These are phyloP conservation scores for Microplitis deprimator DNA, from an alignment of 2,888 invertebrate genomes.

Conservation along the genomic window DNA sequence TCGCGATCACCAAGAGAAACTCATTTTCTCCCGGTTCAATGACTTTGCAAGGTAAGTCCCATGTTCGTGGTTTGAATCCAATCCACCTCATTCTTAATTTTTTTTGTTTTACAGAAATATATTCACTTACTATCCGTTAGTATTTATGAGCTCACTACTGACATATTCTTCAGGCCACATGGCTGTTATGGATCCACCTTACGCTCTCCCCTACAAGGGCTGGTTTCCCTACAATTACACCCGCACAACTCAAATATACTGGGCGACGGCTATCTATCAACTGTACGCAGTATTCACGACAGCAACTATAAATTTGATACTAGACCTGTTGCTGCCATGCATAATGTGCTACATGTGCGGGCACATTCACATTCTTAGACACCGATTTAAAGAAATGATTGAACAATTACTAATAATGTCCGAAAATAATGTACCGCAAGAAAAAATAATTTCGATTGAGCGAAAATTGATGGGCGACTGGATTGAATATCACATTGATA, in stretches of 20 bases:
- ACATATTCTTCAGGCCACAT: neutral
- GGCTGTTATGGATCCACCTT: neutral
- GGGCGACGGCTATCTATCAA: neutral
- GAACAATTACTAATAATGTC: neutral
- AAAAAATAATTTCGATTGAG: neutral
- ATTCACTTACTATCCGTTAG: neutral
- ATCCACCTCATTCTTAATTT: neutral
- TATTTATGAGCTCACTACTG: neutral
- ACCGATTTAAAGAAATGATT: neutral
- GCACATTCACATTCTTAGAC: neutral
- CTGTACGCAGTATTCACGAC: neutral
- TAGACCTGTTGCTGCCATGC: neutral
- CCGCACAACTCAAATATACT: neutral
- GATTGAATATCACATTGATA: neutral
- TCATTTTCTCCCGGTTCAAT: no score
- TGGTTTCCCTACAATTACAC: slow-evolving; percentile 6
- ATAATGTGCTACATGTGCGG: neutral
- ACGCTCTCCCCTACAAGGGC: neutral
- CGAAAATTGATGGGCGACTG: neutral
- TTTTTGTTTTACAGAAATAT: neutral
- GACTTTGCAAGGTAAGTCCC: no score
- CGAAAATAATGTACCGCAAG: no score
- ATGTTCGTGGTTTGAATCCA: no score
- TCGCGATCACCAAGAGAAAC: no score
- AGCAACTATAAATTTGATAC: neutral